Evolutionary conservation across 2,113 vertebrate species (phyloP).

Genomic region (Psilopogon haemacephalus): DNA sequence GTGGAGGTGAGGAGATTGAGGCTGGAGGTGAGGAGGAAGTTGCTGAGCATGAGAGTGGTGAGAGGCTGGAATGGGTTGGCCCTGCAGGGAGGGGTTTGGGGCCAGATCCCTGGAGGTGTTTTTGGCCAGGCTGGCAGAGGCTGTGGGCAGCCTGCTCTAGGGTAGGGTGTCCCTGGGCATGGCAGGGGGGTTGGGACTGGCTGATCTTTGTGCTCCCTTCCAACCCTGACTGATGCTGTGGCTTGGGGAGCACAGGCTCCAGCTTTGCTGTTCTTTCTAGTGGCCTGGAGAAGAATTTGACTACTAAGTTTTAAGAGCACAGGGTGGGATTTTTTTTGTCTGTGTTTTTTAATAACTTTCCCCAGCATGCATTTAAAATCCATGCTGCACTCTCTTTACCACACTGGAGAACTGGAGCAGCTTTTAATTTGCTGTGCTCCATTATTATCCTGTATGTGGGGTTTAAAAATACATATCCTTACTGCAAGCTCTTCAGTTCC

Average conservation of each 20-base stretch:
- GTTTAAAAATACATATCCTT: slow-evolving; percentile 14
- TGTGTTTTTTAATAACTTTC: slow-evolving; percentile 45
- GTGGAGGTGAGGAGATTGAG: no score
- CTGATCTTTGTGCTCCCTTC: no score
- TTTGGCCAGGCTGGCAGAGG: no score
- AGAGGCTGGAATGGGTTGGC: no score
- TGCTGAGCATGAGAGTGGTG: no score
- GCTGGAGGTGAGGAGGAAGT: no score
- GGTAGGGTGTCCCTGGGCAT: no score
- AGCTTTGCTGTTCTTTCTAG: slow-evolving; percentile 59
- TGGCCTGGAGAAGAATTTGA: slow-evolving; percentile 52
- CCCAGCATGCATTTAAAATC: slow-evolving; percentile 37
- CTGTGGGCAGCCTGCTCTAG: no score
- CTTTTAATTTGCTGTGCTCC: slow-evolving; percentile 23
- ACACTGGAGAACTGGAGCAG: slow-evolving; percentile 10
- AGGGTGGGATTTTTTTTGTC: slow-evolving; percentile 43
- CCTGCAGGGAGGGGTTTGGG: no score
- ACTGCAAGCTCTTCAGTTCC: not conserved
- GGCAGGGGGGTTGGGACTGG: no score
- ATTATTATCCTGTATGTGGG: not conserved
- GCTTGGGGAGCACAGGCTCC: slow-evolving; percentile 42
- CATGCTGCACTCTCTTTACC: slow-evolving; percentile 52
- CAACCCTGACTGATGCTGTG: no score
- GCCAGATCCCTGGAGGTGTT: no score
- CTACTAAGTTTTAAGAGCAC: slow-evolving; percentile 39